These are phyloP conservation scores for Lathamus discolor DNA, from an alignment of 2,113 vertebrate genomes.

Conservation along the genomic window DNA sequence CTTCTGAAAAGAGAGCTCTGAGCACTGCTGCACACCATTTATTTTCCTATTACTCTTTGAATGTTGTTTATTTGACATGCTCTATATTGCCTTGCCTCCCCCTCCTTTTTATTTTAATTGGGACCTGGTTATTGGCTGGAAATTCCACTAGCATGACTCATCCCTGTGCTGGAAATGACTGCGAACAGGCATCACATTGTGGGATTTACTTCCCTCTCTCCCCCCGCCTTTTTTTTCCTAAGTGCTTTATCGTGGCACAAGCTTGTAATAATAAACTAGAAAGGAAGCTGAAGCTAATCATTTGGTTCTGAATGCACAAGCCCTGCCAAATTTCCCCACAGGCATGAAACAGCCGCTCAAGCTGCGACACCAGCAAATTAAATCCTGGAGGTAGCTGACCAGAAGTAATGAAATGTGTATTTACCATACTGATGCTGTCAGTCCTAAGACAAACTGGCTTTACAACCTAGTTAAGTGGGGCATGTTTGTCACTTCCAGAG, in stretches of 20 bases:
- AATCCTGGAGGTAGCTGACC: slow-evolving; percentile 61
- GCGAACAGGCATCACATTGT: not conserved
- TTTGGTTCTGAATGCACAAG: slow-evolving; percentile 57
- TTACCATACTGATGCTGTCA: slow-evolving; percentile 69
- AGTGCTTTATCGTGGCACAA: not conserved
- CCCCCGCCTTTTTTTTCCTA: not conserved
- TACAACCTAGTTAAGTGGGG: slow-evolving; percentile 37
- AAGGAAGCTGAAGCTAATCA: slow-evolving; percentile 59
- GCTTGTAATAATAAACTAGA: slow-evolving; percentile 53
- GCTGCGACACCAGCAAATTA: slow-evolving; percentile 69
- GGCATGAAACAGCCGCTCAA: slow-evolving; percentile 49
- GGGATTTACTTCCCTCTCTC: not conserved
- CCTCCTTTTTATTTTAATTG: slow-evolving; percentile 12
- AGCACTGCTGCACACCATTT: slow-evolving; percentile 11
- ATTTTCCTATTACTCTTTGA: slow-evolving; percentile 18
- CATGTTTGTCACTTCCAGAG: slow-evolving; percentile 20
- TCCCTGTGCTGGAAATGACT: not conserved
- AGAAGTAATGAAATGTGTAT: slow-evolving; percentile 73
- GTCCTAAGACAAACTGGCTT: slow-evolving; percentile 32
- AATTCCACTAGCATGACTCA: slow-evolving; percentile 38
- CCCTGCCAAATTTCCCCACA: slow-evolving; percentile 62
- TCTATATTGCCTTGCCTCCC: not conserved
- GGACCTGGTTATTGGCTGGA: slow-evolving; percentile 3
- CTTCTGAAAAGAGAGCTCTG: not conserved
- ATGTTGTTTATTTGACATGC: not conserved